Percentiles rank a stretch among this genome's conserved stretches.
These are phyloP conservation scores for Petrophora chlorosata DNA, from an alignment of 2,888 invertebrate species.

Conservation along the genomic window DNA sequence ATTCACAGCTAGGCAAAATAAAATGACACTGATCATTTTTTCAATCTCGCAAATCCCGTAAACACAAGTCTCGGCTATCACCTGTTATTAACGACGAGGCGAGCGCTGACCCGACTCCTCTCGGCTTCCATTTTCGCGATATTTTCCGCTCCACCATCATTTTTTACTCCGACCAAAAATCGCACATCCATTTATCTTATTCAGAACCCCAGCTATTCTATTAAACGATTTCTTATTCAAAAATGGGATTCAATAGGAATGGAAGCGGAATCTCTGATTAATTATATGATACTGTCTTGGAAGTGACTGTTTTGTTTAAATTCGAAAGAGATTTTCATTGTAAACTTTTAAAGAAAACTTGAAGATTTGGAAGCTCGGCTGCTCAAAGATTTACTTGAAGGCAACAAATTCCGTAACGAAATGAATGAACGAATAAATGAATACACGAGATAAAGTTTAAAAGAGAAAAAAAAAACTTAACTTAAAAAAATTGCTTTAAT, in stretches of 20 bases:
- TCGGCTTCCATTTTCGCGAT: constrained; percentile 46
- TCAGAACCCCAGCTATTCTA: constrained; percentile 52
- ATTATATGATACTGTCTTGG: constrained; percentile 47
- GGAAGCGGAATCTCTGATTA: constrained; percentile 59
- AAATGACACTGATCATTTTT: too few relatives aligned
- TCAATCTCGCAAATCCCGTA: constrained; percentile 4
- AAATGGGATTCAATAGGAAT: constrained; percentile 65
- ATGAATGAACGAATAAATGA: too few relatives aligned
- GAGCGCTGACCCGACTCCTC: constrained; percentile 27
- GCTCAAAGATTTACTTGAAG: too few relatives aligned
- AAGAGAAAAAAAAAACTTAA: too few relatives aligned
- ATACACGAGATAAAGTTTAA: too few relatives aligned
- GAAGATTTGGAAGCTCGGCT: too few relatives aligned
- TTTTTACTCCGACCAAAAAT: constrained; percentile 55
- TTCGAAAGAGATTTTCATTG: constrained; percentile 45
- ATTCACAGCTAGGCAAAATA: too few relatives aligned
- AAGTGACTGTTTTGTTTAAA: constrained; percentile 53
- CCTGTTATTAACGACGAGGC: constrained; percentile 45
- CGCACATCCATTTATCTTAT: constrained; percentile 54
- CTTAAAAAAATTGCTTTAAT: too few relatives aligned
- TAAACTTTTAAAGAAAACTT: not conserved
- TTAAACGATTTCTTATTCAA: constrained; percentile 68
- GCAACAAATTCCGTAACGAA: too few relatives aligned
- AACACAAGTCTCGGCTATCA: constrained; percentile 36
- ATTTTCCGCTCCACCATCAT: constrained; percentile 46